Conservation (phyloP, 2,113 vertebrate species). For the Heliornis fulica region DNA sequence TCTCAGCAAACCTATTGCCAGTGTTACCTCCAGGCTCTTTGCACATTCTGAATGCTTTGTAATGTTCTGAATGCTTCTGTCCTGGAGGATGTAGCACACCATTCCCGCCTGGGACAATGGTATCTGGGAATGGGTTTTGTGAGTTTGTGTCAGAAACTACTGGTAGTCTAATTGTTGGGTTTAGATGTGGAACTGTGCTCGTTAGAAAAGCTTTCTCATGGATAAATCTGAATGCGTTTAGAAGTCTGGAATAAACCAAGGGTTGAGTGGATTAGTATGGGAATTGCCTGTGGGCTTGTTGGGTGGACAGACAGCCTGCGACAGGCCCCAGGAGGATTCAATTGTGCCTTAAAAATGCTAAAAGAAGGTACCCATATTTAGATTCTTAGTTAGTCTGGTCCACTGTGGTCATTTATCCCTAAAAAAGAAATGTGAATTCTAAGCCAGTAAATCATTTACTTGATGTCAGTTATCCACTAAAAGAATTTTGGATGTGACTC, state of each 20-base stretch:
- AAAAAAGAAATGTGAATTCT: not conserved
- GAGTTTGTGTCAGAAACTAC: not conserved
- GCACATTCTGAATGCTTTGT: not conserved
- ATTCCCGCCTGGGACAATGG: not conserved
- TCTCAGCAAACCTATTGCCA: not conserved
- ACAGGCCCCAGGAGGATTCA: not conserved
- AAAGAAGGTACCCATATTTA: not conserved
- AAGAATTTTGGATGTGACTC: not conserved
- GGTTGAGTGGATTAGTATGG: not conserved
- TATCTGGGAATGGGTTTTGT: not conserved
- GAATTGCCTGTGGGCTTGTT: not conserved
- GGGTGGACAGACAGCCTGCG: not conserved
- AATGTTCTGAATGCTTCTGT: not conserved
- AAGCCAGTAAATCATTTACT: not conserved
- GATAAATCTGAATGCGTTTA: not conserved
- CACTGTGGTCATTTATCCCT: not conserved
- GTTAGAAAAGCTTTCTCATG: not conserved
- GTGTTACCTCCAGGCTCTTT: not conserved
- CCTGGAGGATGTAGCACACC: not conserved
- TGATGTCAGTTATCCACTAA: not conserved
- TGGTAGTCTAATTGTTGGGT: not conserved
- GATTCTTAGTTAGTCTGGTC: not conserved
- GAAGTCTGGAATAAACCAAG: not conserved
- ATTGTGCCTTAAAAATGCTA: not conserved
- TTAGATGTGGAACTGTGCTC: not conserved